These are phyloP conservation scores for Stichopus horrens DNA, from an alignment of 53 echinoderm and acorn worm genomes.

Conservation along the genomic window DNA sequence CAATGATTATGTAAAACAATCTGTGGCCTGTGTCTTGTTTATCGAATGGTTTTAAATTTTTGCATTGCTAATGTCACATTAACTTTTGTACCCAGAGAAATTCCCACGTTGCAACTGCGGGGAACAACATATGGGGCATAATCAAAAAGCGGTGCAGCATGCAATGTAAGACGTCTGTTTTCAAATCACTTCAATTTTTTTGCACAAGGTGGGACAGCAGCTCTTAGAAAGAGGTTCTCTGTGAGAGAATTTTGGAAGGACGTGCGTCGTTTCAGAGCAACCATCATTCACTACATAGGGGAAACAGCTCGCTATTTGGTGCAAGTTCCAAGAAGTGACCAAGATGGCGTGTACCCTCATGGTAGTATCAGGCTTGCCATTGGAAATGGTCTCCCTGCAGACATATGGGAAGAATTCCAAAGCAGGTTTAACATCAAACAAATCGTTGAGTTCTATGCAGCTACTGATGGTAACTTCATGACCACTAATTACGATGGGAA, in stretches of 20 bases:
- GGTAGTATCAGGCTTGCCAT: constrained; percentile 56
- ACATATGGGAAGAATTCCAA: constrained; percentile 85
- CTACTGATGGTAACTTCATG: constrained; percentile 73
- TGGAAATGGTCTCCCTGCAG: constrained; percentile 73
- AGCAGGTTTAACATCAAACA: constrained; percentile 68
- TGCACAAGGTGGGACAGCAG: constrained; percentile 62
- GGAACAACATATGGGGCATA: no score
- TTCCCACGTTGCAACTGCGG: no score
- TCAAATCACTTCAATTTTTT: constrained; percentile 1
- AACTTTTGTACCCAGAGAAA: no score
- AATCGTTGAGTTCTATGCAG: constrained; percentile 80
- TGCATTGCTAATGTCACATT: no score
- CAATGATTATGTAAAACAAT: no score
- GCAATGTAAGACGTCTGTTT: neutral
- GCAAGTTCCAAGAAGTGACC: constrained; percentile 44
- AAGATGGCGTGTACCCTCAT: constrained; percentile 64
- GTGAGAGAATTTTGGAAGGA: constrained; percentile 82
- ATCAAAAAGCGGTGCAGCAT: no score
- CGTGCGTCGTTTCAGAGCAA: constrained; percentile 67
- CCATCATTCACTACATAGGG: constrained; percentile 82
- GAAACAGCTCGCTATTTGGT: constrained; percentile 84
- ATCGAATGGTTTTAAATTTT: no score
- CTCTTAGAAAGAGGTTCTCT: constrained; percentile 73
- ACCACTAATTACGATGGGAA: constrained; percentile 68
- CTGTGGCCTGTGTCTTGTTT: no score